Conservation (phyloP, 2,113 vertebrate species). For the Zingel zingel region DNA sequence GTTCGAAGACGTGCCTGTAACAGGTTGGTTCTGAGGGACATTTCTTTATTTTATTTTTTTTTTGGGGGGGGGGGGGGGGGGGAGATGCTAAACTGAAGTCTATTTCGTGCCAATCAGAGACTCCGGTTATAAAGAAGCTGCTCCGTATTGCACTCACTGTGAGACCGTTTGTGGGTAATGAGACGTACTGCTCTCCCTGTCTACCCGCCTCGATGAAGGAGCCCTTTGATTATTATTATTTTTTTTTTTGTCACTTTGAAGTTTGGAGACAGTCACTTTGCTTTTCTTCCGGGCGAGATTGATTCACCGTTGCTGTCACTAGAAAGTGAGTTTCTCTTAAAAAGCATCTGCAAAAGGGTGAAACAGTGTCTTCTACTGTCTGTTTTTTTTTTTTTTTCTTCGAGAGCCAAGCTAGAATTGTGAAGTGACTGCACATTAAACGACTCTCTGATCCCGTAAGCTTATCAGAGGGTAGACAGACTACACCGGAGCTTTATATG, state of each 20-base stretch:
- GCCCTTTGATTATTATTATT: background rate
- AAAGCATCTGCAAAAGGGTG: constrained; percentile 1
- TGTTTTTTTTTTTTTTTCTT: constrained; percentile 16
- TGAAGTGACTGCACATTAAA: constrained; percentile 36
- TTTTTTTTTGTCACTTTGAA: constrained; percentile 39
- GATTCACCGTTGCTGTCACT: constrained; percentile 53
- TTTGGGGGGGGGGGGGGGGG: too few species aligned
- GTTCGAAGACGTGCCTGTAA: background rate
- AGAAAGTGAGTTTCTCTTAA: constrained; percentile 35
- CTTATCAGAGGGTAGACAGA: constrained; percentile 51
- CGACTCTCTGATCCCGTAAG: constrained; percentile 42
- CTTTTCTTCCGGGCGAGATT: constrained; percentile 47
- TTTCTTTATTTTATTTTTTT: constrained; percentile 4
- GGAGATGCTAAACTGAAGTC: constrained; percentile 46
- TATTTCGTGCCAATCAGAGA: constrained; percentile 78
- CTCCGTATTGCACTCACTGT: constrained; percentile 67
- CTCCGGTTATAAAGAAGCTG: constrained; percentile 68
- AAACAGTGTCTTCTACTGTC: constrained; percentile 23
- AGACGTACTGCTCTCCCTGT: constrained; percentile 53
- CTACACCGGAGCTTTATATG: constrained; percentile 69
- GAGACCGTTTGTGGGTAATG: constrained; percentile 51
- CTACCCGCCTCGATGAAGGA: constrained; percentile 65
- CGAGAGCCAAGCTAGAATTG: constrained; percentile 16
- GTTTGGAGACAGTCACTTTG: constrained; percentile 54
- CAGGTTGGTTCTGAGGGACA: constrained; percentile 26